Percentiles rank a stretch among this genome's conserved stretches.
These are phyloP conservation scores for Elephas maximus DNA, from an alignment of 2,113 vertebrate species.

Conservation along the genomic window DNA sequence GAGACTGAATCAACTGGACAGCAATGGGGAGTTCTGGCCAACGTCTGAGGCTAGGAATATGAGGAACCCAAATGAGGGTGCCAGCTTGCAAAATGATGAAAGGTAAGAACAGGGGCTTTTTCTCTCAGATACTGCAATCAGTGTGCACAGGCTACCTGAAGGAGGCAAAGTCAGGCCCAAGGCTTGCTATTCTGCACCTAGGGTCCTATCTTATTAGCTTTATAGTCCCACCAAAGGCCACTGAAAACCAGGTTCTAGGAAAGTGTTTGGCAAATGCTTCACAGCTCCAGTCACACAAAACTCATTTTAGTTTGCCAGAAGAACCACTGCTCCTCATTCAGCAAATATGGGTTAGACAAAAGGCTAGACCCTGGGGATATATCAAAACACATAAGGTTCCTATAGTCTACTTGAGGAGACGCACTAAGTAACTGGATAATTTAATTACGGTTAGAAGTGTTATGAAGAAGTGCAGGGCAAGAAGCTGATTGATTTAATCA, in stretches of 20 bases:
- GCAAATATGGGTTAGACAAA: slow-evolving; percentile 12
- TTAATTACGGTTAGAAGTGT: neutral
- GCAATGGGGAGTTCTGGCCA: neutral
- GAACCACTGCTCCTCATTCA: slow-evolving; percentile 26
- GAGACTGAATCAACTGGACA: neutral
- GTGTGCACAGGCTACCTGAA: neutral
- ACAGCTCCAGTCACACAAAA: neutral
- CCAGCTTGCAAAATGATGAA: neutral
- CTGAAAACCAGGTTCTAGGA: neutral
- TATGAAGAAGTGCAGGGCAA: neutral
- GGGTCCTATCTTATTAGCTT: neutral
- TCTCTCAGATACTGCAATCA: neutral
- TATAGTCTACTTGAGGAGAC: slow-evolving; percentile 37
- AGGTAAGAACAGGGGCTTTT: neutral
- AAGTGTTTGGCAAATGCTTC: neutral
- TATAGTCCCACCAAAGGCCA: neutral
- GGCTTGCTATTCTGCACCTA: neutral
- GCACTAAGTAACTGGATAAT: slow-evolving; percentile 70
- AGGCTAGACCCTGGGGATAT: slow-evolving; percentile 45
- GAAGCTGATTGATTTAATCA: slow-evolving; percentile 55
- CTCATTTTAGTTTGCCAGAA: slow-evolving; percentile 36
- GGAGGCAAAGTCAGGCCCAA: neutral
- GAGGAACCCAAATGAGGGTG: neutral
- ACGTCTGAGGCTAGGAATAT: slow-evolving; percentile 9
- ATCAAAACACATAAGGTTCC: slow-evolving; percentile 15